Evolutionary conservation across 1,140 invertebrate genomes (phyloP), one percentile per base, ranked within the genome.

Genomic region (Leptoteleia sp.): DNA sequence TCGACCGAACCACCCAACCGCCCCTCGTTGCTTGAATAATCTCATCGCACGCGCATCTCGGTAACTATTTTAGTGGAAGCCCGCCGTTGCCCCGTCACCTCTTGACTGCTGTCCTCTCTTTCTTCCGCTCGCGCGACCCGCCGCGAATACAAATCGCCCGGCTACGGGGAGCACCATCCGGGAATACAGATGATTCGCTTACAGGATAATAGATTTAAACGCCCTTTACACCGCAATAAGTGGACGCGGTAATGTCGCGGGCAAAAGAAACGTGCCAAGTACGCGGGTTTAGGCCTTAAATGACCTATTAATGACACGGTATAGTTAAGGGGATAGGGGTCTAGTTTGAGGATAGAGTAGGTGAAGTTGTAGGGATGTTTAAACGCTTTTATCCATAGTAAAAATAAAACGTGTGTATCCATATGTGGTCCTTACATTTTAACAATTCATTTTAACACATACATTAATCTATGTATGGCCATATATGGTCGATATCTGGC

Each of bases 81-180:
- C 52, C 27, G 52, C 48, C 40, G 68, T 47, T 45, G 16, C 19
- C 37, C 33, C 50, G 22, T 31, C 52, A 29, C n/a, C 16, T 67
- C 13, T 16, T 13, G 1, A 13, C 17, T 27, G 19, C 57, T 67
- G 55, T 70, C 27, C n/a, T n/a, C 54, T 47, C 68, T 62, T 67
- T 55, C 50, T 45, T 62, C 48, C 31, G 61, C 72, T 52, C n/a
- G 33, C 42, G 6, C 35, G 29, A 78, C 52, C 50, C 61, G 43
- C 50, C 37, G 45, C 78, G 84, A 87, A 87, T 84, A 85, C 59
- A 72, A 84, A 85, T 43, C 77, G 75, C 47, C 59, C 59, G 42
- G 75, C 62, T 76, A 76, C 72, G n/a, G n/a, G n/a, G 77, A 42
- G 37, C 31, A 79, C 40, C 52, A 62, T 22, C 40, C 22, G 48